These are phyloP conservation scores for Sciurus carolinensis DNA, from an alignment of 2,797 vertebrate species.

Conservation along the genomic window DNA sequence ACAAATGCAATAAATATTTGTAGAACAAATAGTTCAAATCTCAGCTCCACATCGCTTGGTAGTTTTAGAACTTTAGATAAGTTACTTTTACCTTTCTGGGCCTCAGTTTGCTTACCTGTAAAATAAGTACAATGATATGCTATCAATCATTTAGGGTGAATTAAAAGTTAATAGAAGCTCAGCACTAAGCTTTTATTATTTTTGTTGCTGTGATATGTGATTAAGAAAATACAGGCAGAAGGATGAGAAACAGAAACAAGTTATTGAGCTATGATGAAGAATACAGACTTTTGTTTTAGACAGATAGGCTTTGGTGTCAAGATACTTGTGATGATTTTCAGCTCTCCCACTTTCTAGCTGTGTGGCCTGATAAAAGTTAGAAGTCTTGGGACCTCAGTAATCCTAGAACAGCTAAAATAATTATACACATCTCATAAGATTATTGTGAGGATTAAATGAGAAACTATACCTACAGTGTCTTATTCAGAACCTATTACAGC, in stretches of 20 bases:
- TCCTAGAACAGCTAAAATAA: slow-evolving; percentile 19
- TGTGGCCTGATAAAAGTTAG: slow-evolving; percentile 17
- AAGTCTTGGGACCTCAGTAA: not conserved
- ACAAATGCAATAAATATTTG: not conserved
- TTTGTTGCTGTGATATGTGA: not conserved
- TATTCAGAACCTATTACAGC: not conserved
- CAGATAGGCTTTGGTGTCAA: not conserved
- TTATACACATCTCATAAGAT: not conserved
- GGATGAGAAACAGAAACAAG: not conserved
- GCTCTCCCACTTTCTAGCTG: not conserved
- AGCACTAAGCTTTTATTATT: not conserved
- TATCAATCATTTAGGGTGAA: not conserved
- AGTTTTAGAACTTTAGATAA: not conserved
- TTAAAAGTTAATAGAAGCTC: not conserved
- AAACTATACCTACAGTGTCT: not conserved
- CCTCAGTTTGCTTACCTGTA: not conserved
- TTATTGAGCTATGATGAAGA: not conserved
- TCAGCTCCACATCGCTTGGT: not conserved
- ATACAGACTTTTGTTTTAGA: not conserved
- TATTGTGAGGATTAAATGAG: not conserved
- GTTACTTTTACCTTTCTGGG: not conserved
- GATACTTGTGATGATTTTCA: not conserved
- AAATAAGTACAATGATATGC: not conserved
- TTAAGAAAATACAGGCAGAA: not conserved
- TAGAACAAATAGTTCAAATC: not conserved